Percentiles rank a stretch among this genome's conserved stretches.
Conservation (phyloP, 2,888 invertebrate genomes). For the Rapana venosa region DNA sequence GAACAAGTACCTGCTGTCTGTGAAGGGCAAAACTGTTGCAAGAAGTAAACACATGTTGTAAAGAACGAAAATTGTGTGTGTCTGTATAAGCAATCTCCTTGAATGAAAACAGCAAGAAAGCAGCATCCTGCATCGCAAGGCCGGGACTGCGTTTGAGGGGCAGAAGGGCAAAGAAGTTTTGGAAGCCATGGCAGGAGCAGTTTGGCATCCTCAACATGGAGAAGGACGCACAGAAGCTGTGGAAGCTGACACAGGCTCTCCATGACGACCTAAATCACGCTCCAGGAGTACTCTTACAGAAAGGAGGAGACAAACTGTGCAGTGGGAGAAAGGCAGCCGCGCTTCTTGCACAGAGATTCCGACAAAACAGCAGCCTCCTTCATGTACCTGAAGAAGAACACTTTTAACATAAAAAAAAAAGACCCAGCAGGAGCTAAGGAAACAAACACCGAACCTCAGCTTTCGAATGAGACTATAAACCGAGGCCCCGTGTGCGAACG, state of each 20-base stretch:
- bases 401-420: not conserved
- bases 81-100: no score
- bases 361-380: not conserved
- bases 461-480: no score
- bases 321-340: not conserved
- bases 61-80: no score
- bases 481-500: no score
- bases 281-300: not conserved
- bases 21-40: no score
- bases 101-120: not conserved
- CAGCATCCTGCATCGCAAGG: not conserved
- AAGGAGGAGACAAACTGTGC: not conserved
- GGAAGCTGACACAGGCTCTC: not conserved
- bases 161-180: not conserved
- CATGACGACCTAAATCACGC: not conserved
- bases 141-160: not conserved
- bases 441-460: not conserved
- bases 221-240: not conserved
- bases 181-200: not conserved
- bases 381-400: not conserved
- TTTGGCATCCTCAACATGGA: slow-evolving; percentile 1
- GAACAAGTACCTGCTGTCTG: no score
- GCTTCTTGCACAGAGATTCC: not conserved
- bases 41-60: no score
- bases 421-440: not conserved